Percentiles rank a stretch among this genome's conserved stretches.
phyloP scores from a whole-genome alignment of 2,888 invertebrate species.

The Pseudococcus longispinus region DNA sequence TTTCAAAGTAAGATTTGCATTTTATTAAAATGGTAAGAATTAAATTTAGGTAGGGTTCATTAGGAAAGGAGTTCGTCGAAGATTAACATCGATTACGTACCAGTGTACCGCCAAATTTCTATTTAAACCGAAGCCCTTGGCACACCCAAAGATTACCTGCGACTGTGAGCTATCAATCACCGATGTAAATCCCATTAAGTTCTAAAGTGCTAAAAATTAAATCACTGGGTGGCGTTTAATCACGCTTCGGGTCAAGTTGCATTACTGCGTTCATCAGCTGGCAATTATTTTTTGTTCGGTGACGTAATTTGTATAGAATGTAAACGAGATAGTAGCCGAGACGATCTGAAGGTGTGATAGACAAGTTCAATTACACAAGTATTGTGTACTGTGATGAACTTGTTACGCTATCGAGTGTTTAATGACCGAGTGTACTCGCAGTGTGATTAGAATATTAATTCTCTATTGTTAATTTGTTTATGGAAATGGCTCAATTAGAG shows the following conservation, averaged over 20 bases:
- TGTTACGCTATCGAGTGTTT: conserved; percentile 14
- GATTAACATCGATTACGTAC: background rate
- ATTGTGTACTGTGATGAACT: background rate
- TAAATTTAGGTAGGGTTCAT: too few species aligned
- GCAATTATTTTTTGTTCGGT: conserved; percentile 26
- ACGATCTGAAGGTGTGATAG: conserved; percentile 19
- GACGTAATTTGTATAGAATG: conserved; percentile 37
- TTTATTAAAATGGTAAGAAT: background rate
- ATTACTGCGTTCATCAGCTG: conserved; percentile 25
- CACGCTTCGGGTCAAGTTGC: conserved; percentile 13
- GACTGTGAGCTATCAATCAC: conserved; percentile 23
- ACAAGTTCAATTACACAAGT: conserved; percentile 40
- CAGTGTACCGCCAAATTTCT: background rate
- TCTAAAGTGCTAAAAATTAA: conserved; percentile 43
- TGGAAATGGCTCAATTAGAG: conserved; percentile 33
- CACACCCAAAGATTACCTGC: conserved; percentile 20
- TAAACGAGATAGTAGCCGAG: background rate
- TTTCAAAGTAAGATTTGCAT: background rate
- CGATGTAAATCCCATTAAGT: conserved; percentile 12
- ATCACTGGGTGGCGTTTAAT: conserved; percentile 11
- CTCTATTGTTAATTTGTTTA: conserved; percentile 20
- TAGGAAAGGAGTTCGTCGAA: background rate
- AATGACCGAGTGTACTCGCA: conserved; percentile 15
- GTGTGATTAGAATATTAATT: conserved; percentile 42
- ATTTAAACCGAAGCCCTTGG: background rate